Evolutionary conservation across 2,113 vertebrate genomes (phyloP).

Genomic region (Calyptomena viridis): DNA sequence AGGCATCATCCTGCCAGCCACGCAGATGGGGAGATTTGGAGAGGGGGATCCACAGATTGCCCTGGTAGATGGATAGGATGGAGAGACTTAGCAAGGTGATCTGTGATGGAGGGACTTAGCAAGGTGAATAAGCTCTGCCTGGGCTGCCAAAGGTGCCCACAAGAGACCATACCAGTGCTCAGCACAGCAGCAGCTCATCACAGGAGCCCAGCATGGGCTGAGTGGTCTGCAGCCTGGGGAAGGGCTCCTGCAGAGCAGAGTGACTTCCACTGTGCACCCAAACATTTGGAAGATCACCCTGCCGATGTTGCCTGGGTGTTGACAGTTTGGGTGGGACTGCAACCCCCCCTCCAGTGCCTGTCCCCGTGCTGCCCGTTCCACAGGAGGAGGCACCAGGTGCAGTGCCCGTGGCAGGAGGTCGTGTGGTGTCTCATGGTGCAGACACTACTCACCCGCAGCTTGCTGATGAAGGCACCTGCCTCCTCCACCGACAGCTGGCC

Average conservation of each 20-base stretch:
- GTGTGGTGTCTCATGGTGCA: fast-evolving
- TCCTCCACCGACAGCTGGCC: slow-evolving; percentile 88
- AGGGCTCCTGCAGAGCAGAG: background rate
- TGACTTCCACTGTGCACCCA: background rate
- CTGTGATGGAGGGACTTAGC: fast-evolving
- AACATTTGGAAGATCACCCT: fast-evolving
- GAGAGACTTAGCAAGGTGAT: background rate
- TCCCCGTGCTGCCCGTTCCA: background rate
- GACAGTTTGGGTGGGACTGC: background rate
- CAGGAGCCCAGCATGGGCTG: background rate
- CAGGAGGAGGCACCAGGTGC: background rate
- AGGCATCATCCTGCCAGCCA: background rate
- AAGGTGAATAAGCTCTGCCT: background rate
- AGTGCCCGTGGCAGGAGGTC: background rate
- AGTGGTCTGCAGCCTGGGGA: background rate
- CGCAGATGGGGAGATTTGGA: background rate
- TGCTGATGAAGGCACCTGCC: slow-evolving; percentile 92
- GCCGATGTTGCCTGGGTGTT: fast-evolving
- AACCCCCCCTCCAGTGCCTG: background rate
- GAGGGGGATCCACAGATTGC: background rate
- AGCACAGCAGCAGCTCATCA: background rate
- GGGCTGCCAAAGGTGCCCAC: background rate
- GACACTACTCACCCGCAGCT: slow-evolving; percentile 81
- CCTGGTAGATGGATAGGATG: too few species aligned
- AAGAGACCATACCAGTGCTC: fast-evolving